Evolutionary conservation across 2,797 vertebrate species (phyloP).

Genomic region (Channa striata): DNA sequence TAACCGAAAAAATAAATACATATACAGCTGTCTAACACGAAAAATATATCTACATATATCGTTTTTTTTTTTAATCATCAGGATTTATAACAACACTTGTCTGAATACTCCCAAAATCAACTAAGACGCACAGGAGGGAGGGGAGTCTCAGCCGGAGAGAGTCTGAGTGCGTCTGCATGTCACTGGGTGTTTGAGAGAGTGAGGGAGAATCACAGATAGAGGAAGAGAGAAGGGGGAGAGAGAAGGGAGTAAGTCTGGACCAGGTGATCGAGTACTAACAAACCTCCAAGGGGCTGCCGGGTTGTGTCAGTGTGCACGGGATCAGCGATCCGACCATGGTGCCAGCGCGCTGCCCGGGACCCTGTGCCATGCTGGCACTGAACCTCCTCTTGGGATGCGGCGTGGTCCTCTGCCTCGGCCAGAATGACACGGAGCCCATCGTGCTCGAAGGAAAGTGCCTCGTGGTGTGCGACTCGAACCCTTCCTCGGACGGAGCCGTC

Average conservation of each 20-base stretch:
- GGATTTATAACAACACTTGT: slow-evolving; percentile 72
- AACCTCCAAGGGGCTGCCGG: slow-evolving; percentile 87
- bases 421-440: slow-evolving; percentile 98
- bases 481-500: slow-evolving; percentile 94
- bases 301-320: slow-evolving; percentile 82
- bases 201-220: slow-evolving; percentile 72
- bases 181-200: slow-evolving; percentile 77
- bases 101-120: slow-evolving; percentile 79
- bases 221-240: slow-evolving; percentile 64
- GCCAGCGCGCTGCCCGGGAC: slow-evolving; percentile 83
- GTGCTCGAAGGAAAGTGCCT: slow-evolving; percentile 98
- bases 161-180: slow-evolving; percentile 71
- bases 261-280: slow-evolving; percentile 84
- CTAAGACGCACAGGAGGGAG: slow-evolving; percentile 79
- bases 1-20: slow-evolving; percentile 1
- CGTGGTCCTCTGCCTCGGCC: slow-evolving; percentile 84
- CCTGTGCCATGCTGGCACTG: slow-evolving; percentile 87
- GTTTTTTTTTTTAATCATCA: slow-evolving; percentile 62
- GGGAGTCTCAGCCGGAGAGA: slow-evolving; percentile 71
- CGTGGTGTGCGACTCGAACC: slow-evolving; percentile 98
- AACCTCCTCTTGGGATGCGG: slow-evolving; percentile 87
- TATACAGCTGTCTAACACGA: slow-evolving; percentile 15
- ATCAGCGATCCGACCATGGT: slow-evolving; percentile 85
- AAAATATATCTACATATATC: slow-evolving; percentile 1
- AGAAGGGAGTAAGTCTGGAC: slow-evolving; percentile 79